A percentile compares a stretch with the other conserved stretches of the same genome.
These are phyloP conservation scores for Pristionchus japonicus DNA, from an alignment of 2,888 invertebrate genomes.

Conservation along the genomic window DNA sequence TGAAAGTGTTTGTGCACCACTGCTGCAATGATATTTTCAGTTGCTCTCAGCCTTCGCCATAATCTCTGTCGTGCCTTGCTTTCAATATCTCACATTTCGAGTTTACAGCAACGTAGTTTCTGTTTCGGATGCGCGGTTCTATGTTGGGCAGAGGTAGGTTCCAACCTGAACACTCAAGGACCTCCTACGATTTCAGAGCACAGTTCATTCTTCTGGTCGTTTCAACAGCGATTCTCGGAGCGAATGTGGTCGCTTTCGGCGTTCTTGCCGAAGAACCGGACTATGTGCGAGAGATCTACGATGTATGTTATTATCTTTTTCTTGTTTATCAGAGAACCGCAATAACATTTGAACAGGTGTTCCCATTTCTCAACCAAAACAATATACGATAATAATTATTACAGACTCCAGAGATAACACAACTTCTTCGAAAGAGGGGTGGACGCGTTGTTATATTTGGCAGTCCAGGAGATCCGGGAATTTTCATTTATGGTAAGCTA, in stretches of 20 bases:
- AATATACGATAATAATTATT: background rate
- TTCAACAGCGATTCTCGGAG: background rate
- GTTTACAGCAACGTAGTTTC: background rate
- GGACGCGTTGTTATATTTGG: background rate
- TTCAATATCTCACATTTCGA: background rate
- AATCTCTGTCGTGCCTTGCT: background rate
- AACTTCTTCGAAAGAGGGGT: background rate
- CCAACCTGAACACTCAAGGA: too few relatives aligned
- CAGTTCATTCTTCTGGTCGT: background rate
- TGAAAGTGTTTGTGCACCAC: too few relatives aligned
- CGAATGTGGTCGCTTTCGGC: background rate
- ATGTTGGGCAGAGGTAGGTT: background rate
- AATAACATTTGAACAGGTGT: background rate
- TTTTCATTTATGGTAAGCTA: background rate
- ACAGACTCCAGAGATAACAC: background rate
- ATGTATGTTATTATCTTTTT: background rate
- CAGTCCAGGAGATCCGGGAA: background rate
- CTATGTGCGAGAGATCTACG: background rate
- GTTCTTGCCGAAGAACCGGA: background rate
- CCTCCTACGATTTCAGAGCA: too few relatives aligned
- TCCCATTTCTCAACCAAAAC: background rate
- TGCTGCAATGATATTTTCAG: conserved; percentile 24
- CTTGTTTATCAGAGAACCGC: too few relatives aligned
- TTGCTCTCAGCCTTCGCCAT: conserved; percentile 34
- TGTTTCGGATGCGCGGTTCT: background rate